These are phyloP conservation scores for Dryadula phaetusa DNA, from an alignment of 2,888 invertebrate species.

Conservation along the genomic window DNA sequence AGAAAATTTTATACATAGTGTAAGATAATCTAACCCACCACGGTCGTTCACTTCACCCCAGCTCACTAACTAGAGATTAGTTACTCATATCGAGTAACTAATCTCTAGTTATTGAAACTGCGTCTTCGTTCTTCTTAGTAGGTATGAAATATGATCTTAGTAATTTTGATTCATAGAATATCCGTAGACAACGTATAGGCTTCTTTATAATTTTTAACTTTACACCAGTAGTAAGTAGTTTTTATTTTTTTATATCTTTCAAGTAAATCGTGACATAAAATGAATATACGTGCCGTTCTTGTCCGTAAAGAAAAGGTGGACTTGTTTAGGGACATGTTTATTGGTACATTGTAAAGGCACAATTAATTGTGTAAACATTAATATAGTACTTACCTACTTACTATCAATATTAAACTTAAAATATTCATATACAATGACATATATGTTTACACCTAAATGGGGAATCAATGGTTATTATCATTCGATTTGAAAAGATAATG, in stretches of 20 bases:
- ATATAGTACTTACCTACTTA: neutral
- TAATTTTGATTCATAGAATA: neutral
- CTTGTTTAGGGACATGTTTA: neutral
- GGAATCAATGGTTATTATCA: neutral
- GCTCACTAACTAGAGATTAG: too few species aligned
- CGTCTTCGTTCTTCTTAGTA: neutral
- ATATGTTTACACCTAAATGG: neutral
- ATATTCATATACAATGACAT: neutral
- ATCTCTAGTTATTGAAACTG: conserved; percentile 29
- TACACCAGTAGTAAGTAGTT: too few species aligned
- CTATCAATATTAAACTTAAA: neutral
- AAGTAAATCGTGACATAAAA: too few species aligned
- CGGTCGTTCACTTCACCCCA: conserved; percentile 8
- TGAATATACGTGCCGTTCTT: too few species aligned
- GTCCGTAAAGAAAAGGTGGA: too few species aligned
- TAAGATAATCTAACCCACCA: neutral
- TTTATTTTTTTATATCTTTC: too few species aligned
- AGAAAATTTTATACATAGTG: neutral
- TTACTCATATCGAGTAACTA: conserved; percentile 25
- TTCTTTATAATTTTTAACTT: too few species aligned
- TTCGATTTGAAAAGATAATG: neutral
- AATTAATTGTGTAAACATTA: neutral
- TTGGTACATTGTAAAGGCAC: too few species aligned
- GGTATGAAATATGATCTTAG: conserved; percentile 11
- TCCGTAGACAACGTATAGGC: neutral